Evolutionary conservation across 1,140 invertebrate genomes (phyloP), one percentile per base, ranked within the genome.

Genomic region (Plodia interpunctella): DNA sequence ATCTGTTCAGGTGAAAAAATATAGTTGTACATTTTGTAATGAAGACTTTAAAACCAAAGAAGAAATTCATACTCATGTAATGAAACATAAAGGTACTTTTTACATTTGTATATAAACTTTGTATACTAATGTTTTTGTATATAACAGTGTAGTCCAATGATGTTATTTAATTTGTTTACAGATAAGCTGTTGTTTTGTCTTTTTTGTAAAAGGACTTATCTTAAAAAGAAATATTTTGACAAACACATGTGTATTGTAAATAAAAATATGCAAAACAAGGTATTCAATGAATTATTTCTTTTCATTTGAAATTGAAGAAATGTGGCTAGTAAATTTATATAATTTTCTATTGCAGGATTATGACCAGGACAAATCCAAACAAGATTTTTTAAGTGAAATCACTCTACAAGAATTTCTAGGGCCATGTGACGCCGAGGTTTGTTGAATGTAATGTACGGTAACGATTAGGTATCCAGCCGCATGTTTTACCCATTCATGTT

Each of bases 121-220:
- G n/a, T n/a, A n/a, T n/a, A n/a, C n/a, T n/a, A n/a, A n/a, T n/a
- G n/a, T n/a, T n/a, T n/a, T n/a, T n/a, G n/a, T n/a, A n/a, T n/a
- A n/a, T n/a, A n/a, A n/a, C n/a, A n/a, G n/a, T n/a, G n/a, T n/a
- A n/a, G 15, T 44, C 2, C 15, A n/a, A 4, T 44, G 15, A 44
- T 15, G 15, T 44, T 3, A 5, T 15, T 1, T 15, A 15, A 15
- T 44, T 44, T 44, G 13, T 44, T 44, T 44, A 15, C 38, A 44
- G 38, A 44, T 44, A 44, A 44, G 38, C 52, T 81, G 1, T 63
- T 74, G 5, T 75, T 66, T 25, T 87, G 83, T 57, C 49, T 76
- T 32, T 8, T 70, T 4, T 87, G 83, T 67, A 80, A 83, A 53
- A 83, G 77, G 58, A 77, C 74, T 55, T 87, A 75, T 62, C 18